Percentiles rank a stretch among this genome's conserved stretches.
Conservation (phyloP, 2,888 invertebrate genomes). For the Nephrotoma appendiculata region DNA sequence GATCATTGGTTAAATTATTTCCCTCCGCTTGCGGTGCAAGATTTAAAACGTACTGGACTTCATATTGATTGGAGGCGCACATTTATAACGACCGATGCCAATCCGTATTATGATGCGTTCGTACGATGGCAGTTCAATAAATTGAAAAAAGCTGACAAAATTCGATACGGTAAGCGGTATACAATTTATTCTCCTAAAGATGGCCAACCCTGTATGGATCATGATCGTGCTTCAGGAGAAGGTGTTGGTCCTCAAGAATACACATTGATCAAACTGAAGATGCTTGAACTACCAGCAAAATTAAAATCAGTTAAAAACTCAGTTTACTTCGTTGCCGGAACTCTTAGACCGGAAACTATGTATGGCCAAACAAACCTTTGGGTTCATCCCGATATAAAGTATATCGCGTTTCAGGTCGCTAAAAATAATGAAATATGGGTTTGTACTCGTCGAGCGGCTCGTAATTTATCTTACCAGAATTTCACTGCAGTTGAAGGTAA, state of each 20-base stretch:
- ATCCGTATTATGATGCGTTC: slow-evolving; percentile 96
- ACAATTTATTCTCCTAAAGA: slow-evolving; percentile 94
- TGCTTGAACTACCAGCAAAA: slow-evolving; percentile 40
- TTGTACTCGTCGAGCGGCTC: slow-evolving; percentile 75
- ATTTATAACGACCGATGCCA: slow-evolving; percentile 97
- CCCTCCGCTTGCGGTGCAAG: slow-evolving; percentile 75
- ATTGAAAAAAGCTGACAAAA: slow-evolving; percentile 71
- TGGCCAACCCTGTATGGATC: slow-evolving; percentile 99
- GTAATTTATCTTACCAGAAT: slow-evolving; percentile 93
- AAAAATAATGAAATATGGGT: slow-evolving; percentile 65
- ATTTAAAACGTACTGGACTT: slow-evolving; percentile 78
- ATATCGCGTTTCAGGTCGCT: slow-evolving; percentile 68
- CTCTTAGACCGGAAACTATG: slow-evolving; percentile 98
- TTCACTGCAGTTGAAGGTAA: slow-evolving; percentile 71
- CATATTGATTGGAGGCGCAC: slow-evolving; percentile 96
- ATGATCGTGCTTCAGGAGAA: slow-evolving; percentile 90
- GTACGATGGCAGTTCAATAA: slow-evolving; percentile 91
- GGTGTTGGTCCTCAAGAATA: slow-evolving; percentile 98
- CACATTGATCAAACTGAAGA: slow-evolving; percentile 85
- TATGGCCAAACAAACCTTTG: slow-evolving; percentile 99
- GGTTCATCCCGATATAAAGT: slow-evolving; percentile 89
- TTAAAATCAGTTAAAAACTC: slow-evolving; percentile 31
- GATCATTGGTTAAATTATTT: slow-evolving; percentile 94
- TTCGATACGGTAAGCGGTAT: slow-evolving; percentile 93
- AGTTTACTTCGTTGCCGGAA: slow-evolving; percentile 74